Conservation (phyloP, 2,113 vertebrate genomes). For the Dicerorhinus sumatrensis region DNA sequence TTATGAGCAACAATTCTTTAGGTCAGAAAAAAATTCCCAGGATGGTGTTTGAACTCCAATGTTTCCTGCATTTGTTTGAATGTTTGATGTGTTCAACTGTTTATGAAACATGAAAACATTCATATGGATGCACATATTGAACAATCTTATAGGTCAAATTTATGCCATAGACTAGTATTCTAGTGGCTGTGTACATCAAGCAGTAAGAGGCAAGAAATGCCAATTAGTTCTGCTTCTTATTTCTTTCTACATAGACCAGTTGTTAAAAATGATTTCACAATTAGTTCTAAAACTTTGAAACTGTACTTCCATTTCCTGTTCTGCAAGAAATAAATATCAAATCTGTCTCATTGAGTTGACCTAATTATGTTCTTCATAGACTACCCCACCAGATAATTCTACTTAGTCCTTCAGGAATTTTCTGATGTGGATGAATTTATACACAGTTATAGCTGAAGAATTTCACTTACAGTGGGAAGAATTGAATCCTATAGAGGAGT, state of each 20-base stretch:
- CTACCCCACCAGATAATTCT: not conserved
- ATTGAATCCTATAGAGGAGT: not conserved
- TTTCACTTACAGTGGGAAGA: not conserved
- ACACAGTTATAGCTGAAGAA: not conserved
- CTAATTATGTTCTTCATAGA: not conserved
- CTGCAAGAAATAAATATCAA: slow-evolving; percentile 3
- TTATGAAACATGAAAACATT: slow-evolving; percentile 25
- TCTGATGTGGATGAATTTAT: not conserved
- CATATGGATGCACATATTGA: not conserved
- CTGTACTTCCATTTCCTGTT: not conserved
- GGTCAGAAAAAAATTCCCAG: not conserved
- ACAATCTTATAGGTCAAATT: not conserved
- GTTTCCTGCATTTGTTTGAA: slow-evolving; percentile 40
- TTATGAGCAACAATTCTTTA: slow-evolving; percentile 27
- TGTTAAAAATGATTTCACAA: not conserved
- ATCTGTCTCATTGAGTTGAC: not conserved
- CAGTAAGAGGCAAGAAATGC: not conserved
- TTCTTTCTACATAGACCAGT: not conserved
- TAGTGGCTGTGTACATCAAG: not conserved
- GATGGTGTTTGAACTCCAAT: not conserved
- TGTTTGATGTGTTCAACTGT: not conserved
- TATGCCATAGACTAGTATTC: not conserved
- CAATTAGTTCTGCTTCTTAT: not conserved
- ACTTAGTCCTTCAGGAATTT: not conserved
- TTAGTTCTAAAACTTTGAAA: slow-evolving; percentile 30